phyloP scores from a whole-genome alignment of 1,140 invertebrate genomes.

The Fopius arisanus region DNA sequence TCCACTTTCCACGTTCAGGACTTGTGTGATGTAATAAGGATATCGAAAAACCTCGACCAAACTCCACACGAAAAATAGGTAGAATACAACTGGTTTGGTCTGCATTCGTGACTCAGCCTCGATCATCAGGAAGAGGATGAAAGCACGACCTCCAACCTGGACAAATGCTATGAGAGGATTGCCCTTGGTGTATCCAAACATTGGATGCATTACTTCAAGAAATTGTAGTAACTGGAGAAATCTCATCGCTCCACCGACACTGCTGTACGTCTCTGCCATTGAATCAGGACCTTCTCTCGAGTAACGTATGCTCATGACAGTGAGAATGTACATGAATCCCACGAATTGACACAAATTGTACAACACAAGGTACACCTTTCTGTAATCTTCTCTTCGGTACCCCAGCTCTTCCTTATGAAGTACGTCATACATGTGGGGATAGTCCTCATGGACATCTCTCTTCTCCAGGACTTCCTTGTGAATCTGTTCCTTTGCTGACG shows the following conservation, averaged over 20 bases:
- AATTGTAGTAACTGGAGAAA: conserved; percentile 84
- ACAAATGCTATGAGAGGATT: conserved; percentile 69
- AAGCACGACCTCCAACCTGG: conserved; percentile 79
- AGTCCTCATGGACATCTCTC: conserved; percentile 76
- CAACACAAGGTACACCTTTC: conserved; percentile 85
- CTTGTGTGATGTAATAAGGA: conserved; percentile 87
- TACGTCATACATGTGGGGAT: conserved; percentile 78
- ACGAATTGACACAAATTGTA: conserved; percentile 94
- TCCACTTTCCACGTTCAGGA: conserved; percentile 77
- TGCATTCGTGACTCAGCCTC: conserved; percentile 87
- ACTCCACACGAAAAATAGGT: conserved; percentile 85
- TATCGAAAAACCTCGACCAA: conserved; percentile 86
- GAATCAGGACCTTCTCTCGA: conserved; percentile 77
- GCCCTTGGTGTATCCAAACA: conserved; percentile 88
- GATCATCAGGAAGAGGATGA: conserved; percentile 86
- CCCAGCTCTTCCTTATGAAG: conserved; percentile 83
- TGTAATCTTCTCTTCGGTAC: conserved; percentile 80
- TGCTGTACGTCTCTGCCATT: conserved; percentile 76
- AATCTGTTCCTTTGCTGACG: conserved; percentile 65
- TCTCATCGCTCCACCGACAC: conserved; percentile 82
- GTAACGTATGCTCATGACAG: conserved; percentile 79
- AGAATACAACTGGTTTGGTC: conserved; percentile 85
- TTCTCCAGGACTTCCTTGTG: conserved; percentile 70
- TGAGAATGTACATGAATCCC: conserved; percentile 82
- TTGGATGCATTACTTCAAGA: conserved; percentile 88